Conservation (phyloP, 2,888 invertebrate species). For the Chloromyia formosa region DNA sequence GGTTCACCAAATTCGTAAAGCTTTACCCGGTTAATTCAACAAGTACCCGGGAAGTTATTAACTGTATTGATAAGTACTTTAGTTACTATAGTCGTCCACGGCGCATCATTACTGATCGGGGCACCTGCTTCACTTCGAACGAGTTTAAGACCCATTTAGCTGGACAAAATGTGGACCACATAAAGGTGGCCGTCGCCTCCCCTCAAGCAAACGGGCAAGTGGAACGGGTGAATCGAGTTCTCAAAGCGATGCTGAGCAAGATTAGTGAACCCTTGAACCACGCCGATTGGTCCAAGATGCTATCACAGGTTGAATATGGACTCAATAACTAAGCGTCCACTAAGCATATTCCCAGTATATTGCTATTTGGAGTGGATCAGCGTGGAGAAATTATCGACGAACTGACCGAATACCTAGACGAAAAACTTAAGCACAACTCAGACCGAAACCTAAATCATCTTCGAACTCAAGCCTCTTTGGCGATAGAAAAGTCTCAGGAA, state of each 20-base stretch:
- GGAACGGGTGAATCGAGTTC: slow-evolving; percentile 43
- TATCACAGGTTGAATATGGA: slow-evolving; percentile 50
- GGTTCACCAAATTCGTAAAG: slow-evolving; percentile 39
- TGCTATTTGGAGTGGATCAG: slow-evolving; percentile 54
- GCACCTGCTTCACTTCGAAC: slow-evolving; percentile 38
- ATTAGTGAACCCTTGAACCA: slow-evolving; percentile 36
- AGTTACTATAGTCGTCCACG: slow-evolving; percentile 9
- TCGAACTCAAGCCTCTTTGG: no score
- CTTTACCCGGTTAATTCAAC: slow-evolving; percentile 31
- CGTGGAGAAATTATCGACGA: slow-evolving; percentile 51
- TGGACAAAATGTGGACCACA: slow-evolving; percentile 50
- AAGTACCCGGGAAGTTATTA: slow-evolving; percentile 48
- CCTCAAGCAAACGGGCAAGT: no score
- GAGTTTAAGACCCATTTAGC: slow-evolving; percentile 48
- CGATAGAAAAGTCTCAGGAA: no score
- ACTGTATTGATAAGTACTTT: slow-evolving; percentile 26
- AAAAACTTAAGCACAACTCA: background rate
- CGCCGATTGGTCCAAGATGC: slow-evolving; percentile 43
- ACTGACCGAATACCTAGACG: slow-evolving; percentile 41
- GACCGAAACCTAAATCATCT: no score
- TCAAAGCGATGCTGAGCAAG: slow-evolving; percentile 44
- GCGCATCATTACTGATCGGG: slow-evolving; percentile 32
- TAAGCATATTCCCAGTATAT: no score
- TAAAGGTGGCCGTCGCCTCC: no score
- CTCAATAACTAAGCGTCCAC: no score